phyloP scores from a whole-genome alignment of 2,888 invertebrate genomes.

The Cephus pygmeus region DNA sequence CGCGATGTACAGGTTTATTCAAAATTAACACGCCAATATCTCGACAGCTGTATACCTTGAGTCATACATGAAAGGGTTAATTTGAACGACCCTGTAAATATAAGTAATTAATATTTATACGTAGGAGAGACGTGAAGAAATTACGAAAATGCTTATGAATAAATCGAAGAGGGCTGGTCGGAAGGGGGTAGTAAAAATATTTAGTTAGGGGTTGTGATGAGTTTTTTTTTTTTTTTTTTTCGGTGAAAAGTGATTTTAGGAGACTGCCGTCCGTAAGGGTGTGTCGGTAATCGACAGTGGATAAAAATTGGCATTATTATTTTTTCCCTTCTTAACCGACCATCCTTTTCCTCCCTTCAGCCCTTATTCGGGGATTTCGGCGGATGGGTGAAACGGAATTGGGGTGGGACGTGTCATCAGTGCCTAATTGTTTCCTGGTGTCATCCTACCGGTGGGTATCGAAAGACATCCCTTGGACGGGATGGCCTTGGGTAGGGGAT shows the following conservation, averaged over 20 bases:
- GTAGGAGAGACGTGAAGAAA: not conserved
- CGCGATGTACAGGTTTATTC: not conserved
- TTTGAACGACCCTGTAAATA: not conserved
- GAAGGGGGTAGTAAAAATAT: not conserved
- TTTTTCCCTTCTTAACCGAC: not conserved
- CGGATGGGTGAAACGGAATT: not conserved
- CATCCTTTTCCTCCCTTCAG: not conserved
- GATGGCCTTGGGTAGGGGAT: not conserved
- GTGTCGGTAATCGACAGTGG: not conserved
- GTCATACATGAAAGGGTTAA: not conserved
- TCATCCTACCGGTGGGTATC: constrained; percentile 10
- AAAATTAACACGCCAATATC: not conserved
- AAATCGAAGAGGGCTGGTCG: not conserved
- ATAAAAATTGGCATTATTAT: not conserved
- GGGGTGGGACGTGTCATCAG: constrained; percentile 20
- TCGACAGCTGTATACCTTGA: not conserved
- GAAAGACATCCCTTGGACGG: not conserved
- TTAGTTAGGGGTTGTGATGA: not conserved
- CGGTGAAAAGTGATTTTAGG: not conserved
- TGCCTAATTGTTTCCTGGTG: constrained; percentile 48
- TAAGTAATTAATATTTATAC: no score
- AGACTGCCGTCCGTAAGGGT: not conserved
- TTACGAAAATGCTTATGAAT: not conserved
- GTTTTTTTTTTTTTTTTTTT: not conserved
- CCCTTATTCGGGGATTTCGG: not conserved